phyloP scores from a whole-genome alignment of 2,888 invertebrate genomes.

The Odontocerum albicorne region DNA sequence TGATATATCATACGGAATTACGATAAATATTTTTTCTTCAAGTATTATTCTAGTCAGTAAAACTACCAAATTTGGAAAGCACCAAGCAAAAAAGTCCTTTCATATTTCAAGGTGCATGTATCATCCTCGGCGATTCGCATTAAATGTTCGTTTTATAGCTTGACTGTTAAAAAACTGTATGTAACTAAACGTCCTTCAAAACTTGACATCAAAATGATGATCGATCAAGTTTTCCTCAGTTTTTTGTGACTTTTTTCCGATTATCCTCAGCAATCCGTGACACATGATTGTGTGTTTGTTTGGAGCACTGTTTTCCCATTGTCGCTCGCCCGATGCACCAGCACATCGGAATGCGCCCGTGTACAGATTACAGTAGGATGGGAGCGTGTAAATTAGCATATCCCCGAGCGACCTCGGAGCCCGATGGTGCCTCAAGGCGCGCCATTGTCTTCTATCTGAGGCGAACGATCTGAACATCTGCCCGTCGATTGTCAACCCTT shows the following conservation, averaged over 20 bases:
- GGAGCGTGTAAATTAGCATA: background rate
- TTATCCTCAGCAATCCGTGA: background rate
- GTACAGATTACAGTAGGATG: too few species aligned
- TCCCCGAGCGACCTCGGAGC: background rate
- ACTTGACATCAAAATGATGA: background rate
- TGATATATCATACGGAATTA: too few species aligned
- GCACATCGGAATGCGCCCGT: too few species aligned
- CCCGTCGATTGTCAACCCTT: too few species aligned
- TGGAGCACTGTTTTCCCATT: background rate
- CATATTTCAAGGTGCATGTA: too few species aligned
- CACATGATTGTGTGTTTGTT: background rate
- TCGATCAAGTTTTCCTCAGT: background rate
- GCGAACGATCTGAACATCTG: background rate
- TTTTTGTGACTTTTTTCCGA: background rate
- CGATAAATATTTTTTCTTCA: too few species aligned
- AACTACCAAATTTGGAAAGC: too few species aligned
- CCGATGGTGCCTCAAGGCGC: background rate
- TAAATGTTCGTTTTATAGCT: too few species aligned
- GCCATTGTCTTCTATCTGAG: background rate
- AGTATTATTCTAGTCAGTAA: too few species aligned
- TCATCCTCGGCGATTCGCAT: too few species aligned
- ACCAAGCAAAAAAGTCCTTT: too few species aligned
- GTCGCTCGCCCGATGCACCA: background rate
- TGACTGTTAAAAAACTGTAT: too few species aligned
- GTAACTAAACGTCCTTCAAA: background rate